Evolutionary conservation across 2,797 vertebrate genomes (phyloP).

Genomic region (Gallinago solitaria): DNA sequence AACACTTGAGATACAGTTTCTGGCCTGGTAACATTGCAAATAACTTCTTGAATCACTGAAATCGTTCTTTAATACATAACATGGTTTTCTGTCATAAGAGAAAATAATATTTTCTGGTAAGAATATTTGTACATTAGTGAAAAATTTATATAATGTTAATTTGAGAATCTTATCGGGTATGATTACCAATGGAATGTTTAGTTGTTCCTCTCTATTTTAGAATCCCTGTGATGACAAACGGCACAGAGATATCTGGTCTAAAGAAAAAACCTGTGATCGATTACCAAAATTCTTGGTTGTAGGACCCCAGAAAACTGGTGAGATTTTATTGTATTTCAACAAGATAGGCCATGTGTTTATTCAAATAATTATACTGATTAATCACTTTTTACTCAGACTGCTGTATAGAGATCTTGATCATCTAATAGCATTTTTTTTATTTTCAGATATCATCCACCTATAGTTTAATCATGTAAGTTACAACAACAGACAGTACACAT

Average conservation of each 20-base stretch:
- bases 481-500: background rate
- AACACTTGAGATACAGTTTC: background rate
- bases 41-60: background rate
- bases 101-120: background rate
- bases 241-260: constrained; percentile 99
- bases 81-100: background rate
- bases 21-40: background rate
- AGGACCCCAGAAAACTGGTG: constrained; percentile 97
- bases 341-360: background rate
- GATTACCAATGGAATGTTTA: background rate
- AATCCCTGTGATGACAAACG: constrained; percentile 97
- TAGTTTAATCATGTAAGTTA: background rate
- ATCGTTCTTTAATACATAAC: background rate
- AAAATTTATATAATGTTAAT: background rate
- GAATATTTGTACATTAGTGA: background rate
- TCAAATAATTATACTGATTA: background rate
- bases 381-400: background rate
- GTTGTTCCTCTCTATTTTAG: constrained; percentile 64
- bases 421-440: background rate
- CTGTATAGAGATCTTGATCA: background rate
- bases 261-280: constrained; percentile 97
- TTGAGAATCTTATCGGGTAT: background rate
- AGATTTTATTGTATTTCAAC: constrained; percentile 51
- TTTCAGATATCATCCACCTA: background rate
- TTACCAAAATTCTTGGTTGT: constrained; percentile 95